These are phyloP conservation scores for Vanessa tameamea DNA, from an alignment of 1,140 invertebrate genomes.

Conservation along the genomic window DNA sequence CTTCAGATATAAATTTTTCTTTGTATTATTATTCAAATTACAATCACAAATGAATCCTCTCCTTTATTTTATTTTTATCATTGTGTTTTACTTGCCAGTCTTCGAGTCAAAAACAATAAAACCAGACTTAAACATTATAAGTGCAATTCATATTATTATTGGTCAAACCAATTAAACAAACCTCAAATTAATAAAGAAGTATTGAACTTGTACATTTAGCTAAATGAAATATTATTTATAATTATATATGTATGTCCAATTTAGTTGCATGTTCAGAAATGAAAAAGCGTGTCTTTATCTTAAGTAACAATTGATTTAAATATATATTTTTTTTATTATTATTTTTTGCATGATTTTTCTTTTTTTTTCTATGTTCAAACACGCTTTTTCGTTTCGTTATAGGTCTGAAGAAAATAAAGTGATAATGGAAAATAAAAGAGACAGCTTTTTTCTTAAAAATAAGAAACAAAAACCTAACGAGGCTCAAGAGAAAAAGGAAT, in stretches of 20 bases:
- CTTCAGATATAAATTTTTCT: too few relatives aligned
- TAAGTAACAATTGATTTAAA: constrained; percentile 31
- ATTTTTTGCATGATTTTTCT: constrained; percentile 31
- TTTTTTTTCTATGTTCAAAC: constrained; percentile 57
- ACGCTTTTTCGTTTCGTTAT: constrained; percentile 77
- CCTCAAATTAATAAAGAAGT: too few relatives aligned
- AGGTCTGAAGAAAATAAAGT: constrained; percentile 55
- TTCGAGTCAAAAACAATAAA: too few relatives aligned
- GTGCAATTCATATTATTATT: too few relatives aligned
- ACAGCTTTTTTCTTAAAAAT: constrained; percentile 58
- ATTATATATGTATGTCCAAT: not conserved
- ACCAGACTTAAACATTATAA: too few relatives aligned
- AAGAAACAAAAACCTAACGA: constrained; percentile 49
- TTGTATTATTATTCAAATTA: too few relatives aligned
- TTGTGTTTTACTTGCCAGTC: too few relatives aligned
- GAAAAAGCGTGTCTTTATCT: constrained; percentile 64
- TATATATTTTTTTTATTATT: constrained; percentile 25
- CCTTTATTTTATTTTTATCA: too few relatives aligned
- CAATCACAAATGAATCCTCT: too few relatives aligned
- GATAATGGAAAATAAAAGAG: constrained; percentile 65
- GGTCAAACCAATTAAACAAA: too few relatives aligned
- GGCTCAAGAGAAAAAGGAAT: constrained; percentile 31
- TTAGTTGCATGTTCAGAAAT: constrained; percentile 41
- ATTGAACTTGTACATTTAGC: not conserved
- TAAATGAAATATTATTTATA: not conserved